These are phyloP conservation scores for Fregata magnificens DNA, from an alignment of 2,113 vertebrate species.

Conservation along the genomic window DNA sequence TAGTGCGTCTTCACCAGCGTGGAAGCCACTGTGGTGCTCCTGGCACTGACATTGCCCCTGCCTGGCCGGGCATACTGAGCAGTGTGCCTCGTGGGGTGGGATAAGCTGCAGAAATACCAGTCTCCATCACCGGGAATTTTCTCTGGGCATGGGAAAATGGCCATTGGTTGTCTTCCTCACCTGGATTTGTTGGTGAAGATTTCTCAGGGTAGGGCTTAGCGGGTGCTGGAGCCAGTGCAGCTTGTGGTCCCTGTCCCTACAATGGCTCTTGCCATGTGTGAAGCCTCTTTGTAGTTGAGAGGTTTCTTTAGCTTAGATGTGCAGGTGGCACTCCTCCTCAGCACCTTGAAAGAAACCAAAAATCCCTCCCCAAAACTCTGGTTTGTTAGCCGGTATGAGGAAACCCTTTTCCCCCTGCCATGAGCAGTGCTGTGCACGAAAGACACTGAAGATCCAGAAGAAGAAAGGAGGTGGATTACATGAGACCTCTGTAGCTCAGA, in stretches of 20 bases:
- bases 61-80: not conserved
- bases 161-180: not conserved
- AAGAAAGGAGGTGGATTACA: not conserved
- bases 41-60: not conserved
- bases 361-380: not conserved
- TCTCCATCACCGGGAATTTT: not conserved
- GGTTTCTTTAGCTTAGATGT: not conserved
- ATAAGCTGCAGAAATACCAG: not conserved
- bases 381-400: not conserved
- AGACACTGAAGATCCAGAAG: not conserved
- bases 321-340: not conserved
- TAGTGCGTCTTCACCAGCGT: accelerated
- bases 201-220: not conserved
- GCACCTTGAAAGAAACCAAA: not conserved
- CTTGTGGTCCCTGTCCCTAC: not conserved
- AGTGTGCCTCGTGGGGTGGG: accelerated
- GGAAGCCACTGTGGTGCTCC: not conserved
- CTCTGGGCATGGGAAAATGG: not conserved
- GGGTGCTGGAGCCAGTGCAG: too few species aligned
- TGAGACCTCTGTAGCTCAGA: not conserved
- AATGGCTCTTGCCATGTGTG: not conserved
- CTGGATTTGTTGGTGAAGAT: not conserved
- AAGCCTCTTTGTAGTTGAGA: not conserved
- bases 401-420: not conserved
- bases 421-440: not conserved